Evolutionary conservation across 2,113 vertebrate genomes (phyloP).

Genomic region (Spizaetus ornatus): DNA sequence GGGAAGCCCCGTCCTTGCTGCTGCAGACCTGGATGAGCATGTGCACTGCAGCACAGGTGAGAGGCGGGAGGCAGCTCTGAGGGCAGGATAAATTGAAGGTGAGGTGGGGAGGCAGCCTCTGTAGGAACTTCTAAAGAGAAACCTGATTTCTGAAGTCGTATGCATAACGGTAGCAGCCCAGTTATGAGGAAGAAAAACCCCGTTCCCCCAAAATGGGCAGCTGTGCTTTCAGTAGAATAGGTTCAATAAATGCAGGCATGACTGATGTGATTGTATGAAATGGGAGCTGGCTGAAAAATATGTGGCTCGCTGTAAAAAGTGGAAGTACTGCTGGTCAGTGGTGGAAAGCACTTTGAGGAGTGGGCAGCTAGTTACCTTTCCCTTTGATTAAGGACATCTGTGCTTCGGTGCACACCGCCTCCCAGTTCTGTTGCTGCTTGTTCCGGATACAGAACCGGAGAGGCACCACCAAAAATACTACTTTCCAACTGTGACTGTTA

Average conservation of each 20-base stretch:
- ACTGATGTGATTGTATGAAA: neutral
- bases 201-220: neutral
- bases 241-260: neutral
- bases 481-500: neutral
- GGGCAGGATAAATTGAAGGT: neutral
- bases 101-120: neutral
- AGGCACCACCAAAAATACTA: neutral
- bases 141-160: neutral
- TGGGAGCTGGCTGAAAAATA: neutral
- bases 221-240: neutral
- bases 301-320: neutral
- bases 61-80: neutral
- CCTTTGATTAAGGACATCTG: neutral
- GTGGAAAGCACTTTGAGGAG: neutral
- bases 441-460: neutral
- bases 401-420: rapidly evolving
- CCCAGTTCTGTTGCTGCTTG: neutral
- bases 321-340: neutral
- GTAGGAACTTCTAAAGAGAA: neutral
- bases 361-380: neutral
- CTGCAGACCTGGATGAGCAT: neutral
- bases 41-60: too few species aligned
- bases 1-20: neutral
- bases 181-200: neutral
- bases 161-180: neutral